Conservation (phyloP, 2,888 invertebrate species). For the Synergus laeviventris region DNA sequence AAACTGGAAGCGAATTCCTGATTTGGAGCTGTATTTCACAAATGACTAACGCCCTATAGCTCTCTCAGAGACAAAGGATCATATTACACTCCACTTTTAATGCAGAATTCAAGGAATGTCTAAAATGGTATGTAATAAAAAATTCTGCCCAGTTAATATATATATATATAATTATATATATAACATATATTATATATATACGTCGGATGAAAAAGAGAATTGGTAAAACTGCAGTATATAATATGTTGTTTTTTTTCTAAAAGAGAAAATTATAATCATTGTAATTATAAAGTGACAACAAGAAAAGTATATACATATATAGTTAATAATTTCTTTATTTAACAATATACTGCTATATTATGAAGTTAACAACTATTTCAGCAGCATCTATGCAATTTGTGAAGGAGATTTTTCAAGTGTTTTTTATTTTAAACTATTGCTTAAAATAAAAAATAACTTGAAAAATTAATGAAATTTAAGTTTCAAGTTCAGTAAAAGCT, state of each 20-base stretch:
- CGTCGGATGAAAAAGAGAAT: no score
- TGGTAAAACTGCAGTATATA: no score
- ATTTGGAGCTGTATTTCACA: constrained; percentile 12
- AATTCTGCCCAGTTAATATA: no score
- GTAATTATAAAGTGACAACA: neutral
- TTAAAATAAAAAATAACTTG: no score
- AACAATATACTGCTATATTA: neutral
- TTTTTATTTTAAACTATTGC: neutral
- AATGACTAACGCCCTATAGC: constrained; percentile 15
- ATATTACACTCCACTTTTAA: neutral
- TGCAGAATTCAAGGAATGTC: neutral
- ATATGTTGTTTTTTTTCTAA: no score
- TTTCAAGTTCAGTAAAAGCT: neutral
- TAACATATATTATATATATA: no score
- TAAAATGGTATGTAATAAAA: no score
- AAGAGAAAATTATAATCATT: neutral
- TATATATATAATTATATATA: no score
- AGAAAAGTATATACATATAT: neutral
- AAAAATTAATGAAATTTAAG: no score
- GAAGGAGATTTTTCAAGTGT: neutral
- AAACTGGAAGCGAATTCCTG: neutral
- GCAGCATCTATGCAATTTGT: neutral
- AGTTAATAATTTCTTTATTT: neutral
- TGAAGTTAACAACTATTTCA: neutral
- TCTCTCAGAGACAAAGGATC: constrained; percentile 19